Percentiles rank a stretch among this genome's conserved stretches.
Conservation (phyloP, 2,888 invertebrate genomes). For the Phalera bucephala region DNA sequence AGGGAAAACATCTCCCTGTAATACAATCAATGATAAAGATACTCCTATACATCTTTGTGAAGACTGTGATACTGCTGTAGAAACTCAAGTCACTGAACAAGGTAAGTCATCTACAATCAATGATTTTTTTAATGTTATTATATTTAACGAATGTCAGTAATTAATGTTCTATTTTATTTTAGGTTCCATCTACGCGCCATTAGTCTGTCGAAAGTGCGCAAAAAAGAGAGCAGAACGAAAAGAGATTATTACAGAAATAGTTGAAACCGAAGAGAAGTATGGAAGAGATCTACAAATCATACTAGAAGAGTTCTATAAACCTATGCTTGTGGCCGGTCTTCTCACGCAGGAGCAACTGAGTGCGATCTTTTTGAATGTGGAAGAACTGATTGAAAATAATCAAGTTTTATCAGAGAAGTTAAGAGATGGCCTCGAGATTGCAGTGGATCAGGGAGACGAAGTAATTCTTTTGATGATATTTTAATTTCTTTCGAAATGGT, state of each 20-base stretch:
- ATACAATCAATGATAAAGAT: slow-evolving; percentile 78
- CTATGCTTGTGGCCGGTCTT: slow-evolving; percentile 96
- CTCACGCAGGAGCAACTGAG: slow-evolving; percentile 95
- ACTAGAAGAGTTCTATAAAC: slow-evolving; percentile 95
- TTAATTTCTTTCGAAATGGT: not conserved
- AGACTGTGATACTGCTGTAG: slow-evolving; percentile 93
- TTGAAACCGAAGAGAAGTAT: slow-evolving; percentile 98
- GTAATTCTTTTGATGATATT: slow-evolving; percentile 44
- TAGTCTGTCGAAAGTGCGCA: slow-evolving; percentile 94
- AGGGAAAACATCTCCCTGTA: slow-evolving; percentile 79
- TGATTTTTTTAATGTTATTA: not conserved
- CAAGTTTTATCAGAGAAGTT: slow-evolving; percentile 93
- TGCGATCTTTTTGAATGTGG: slow-evolving; percentile 96
- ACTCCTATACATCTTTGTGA: slow-evolving; percentile 89
- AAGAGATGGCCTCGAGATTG: slow-evolving; percentile 93
- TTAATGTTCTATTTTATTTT: slow-evolving; percentile 8
- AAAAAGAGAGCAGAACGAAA: slow-evolving; percentile 95
- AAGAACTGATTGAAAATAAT: slow-evolving; percentile 95
- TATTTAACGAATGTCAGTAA: not conserved
- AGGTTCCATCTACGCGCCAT: slow-evolving; percentile 88
- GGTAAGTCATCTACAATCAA: slow-evolving; percentile 48
- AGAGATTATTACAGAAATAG: slow-evolving; percentile 97
- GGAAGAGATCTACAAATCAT: slow-evolving; percentile 96
- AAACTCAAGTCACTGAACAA: slow-evolving; percentile 88
- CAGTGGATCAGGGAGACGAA: slow-evolving; percentile 90